Base-by-base conservation (phyloP, 1,140 invertebrate genomes). In the Aphaenogaster rudis region DNA sequence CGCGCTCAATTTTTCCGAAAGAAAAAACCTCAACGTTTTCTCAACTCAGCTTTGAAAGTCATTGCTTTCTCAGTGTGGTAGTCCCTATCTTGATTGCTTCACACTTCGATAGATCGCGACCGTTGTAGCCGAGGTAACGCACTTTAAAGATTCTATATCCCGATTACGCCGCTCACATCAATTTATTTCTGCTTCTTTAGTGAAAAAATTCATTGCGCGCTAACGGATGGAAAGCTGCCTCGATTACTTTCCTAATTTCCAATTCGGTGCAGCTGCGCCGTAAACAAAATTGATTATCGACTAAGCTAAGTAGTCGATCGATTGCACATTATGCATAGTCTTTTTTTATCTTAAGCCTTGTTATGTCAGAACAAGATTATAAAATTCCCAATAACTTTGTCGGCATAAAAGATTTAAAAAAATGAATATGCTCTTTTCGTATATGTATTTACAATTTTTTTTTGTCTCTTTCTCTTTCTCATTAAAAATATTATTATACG, bases 241-340 rank as follows among this genome's bases (percentile, higher is more conserved):
- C 52, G 54, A 84, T 76, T 76, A 61, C 69, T 76, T 84, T 7
- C 54, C 17, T 84, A 84, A 84, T 84, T 84, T 76, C 33, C 80
- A 84, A 74, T 84, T 76, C 69, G n/a, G 42, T 74, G 42, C 67
- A 76, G 54, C 52, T 64, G 80, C 42, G 11, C 17, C 67, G 42
- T 48, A 71, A 74, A 84, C 69, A 59, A 82, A 84, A 84, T 84
- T 84, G 54, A 76, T 84, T 76, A 84, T 74, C 54, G 71, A 21
- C 33, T 36, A 50, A 15, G 39, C 42, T 21, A 33, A 63, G 80
- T 17, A 74, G 39, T 15, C 54, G 42, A 48, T 61, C 69, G 69
- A 84, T 76, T 48, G n/a, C n/a, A 17, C 54, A 84, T 76, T 74
- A 82, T 82, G 54, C 8, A 33, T 21, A 54, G 3, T 33, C 0